Conservation (phyloP, 2,888 invertebrate species). For the Oasisia sp. region DNA sequence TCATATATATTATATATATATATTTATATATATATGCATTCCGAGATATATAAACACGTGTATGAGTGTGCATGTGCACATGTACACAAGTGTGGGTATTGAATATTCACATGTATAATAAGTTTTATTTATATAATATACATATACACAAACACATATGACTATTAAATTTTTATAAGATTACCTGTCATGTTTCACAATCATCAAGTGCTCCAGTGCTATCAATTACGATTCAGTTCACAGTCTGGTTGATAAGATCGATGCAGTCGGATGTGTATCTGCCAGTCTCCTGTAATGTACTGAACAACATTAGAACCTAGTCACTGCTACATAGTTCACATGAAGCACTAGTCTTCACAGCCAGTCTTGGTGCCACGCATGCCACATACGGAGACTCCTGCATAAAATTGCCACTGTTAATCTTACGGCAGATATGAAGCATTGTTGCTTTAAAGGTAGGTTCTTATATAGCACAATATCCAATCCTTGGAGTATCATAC, state of each 20-base stretch:
- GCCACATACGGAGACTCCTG: not conserved
- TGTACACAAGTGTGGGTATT: not conserved
- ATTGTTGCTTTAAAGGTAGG: too few relatives aligned
- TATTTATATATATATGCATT: not conserved
- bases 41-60: not conserved
- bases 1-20: slow-evolving; percentile 13
- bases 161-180: not conserved
- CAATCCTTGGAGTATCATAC: too few relatives aligned
- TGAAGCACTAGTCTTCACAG: not conserved
- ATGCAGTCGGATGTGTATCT: not conserved
- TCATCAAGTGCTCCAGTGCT: not conserved
- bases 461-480: too few relatives aligned
- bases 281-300: not conserved
- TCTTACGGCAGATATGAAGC: too few relatives aligned
- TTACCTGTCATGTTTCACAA: not conserved
- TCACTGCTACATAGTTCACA: not conserved
- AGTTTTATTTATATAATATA: not conserved
- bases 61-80: not conserved
- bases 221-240: not conserved
- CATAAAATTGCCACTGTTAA: not conserved
- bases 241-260: not conserved
- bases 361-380: not conserved
- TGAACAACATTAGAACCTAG: not conserved
- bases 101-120: slow-evolving; percentile 24
- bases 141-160: not conserved